Percentiles rank a stretch among this genome's conserved stretches.
These are phyloP conservation scores for Ictalurus furcatus DNA, from an alignment of 2,113 vertebrate genomes.

Conservation along the genomic window DNA sequence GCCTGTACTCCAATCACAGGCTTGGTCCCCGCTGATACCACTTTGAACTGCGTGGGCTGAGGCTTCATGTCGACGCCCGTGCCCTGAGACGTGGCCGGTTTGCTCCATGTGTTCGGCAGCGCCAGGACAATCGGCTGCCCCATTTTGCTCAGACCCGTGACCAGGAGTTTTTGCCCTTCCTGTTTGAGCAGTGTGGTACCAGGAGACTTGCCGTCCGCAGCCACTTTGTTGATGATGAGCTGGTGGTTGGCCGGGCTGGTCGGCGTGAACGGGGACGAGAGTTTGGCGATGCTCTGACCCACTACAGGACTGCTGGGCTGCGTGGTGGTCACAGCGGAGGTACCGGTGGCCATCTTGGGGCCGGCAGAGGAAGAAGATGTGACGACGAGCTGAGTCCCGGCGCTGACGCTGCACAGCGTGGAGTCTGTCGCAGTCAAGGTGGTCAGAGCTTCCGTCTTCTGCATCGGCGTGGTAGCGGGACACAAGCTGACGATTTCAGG, in stretches of 20 bases:
- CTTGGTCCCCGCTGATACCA: slow-evolving; percentile 90
- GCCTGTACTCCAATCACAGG: slow-evolving; percentile 81
- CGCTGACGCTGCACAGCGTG: slow-evolving; percentile 61
- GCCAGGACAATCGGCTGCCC: slow-evolving; percentile 90
- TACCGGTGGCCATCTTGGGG: slow-evolving; percentile 71
- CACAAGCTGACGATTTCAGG: slow-evolving; percentile 81
- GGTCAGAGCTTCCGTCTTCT: slow-evolving; percentile 67
- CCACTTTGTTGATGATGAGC: slow-evolving; percentile 91
- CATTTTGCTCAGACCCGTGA: slow-evolving; percentile 88
- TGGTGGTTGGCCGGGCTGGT: slow-evolving; percentile 83
- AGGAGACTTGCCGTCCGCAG: slow-evolving; percentile 78
- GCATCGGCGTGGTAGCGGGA: slow-evolving; percentile 67
- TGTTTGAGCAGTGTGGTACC: slow-evolving; percentile 80
- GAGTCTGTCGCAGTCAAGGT: slow-evolving; percentile 72
- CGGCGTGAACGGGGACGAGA: slow-evolving; percentile 82
- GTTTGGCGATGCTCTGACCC: slow-evolving; percentile 80
- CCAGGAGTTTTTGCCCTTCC: slow-evolving; percentile 92
- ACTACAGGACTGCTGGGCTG: slow-evolving; percentile 67
- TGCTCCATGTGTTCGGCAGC: slow-evolving; percentile 81
- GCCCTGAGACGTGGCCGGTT: slow-evolving; percentile 73
- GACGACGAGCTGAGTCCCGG: slow-evolving; percentile 71
- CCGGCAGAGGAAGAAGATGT: slow-evolving; percentile 63
- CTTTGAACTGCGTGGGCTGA: slow-evolving; percentile 86
- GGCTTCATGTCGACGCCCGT: slow-evolving; percentile 80
- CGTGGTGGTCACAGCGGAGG: slow-evolving; percentile 60